Conservation (phyloP, 2,113 vertebrate genomes). For the Eretmochelys imbricata region DNA sequence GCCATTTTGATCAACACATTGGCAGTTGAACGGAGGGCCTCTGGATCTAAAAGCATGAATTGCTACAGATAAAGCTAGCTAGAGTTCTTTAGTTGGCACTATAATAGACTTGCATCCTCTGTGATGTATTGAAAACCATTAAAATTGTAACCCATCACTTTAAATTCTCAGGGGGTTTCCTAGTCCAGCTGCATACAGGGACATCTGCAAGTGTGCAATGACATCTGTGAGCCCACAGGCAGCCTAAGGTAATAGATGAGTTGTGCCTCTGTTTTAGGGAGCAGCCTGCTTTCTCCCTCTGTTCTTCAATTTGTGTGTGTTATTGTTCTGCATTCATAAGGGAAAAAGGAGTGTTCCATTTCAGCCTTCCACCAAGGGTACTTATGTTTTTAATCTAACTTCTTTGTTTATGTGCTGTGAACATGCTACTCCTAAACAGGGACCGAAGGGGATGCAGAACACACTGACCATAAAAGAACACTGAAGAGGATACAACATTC, state of each 20-base stretch:
- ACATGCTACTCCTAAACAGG: background rate
- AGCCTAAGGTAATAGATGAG: background rate
- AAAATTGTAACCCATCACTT: background rate
- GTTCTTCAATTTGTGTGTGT: background rate
- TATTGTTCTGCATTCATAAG: background rate
- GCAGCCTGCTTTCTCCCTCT: background rate
- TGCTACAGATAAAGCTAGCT: background rate
- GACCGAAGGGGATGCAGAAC: background rate
- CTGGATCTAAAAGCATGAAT: background rate
- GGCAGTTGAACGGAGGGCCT: background rate
- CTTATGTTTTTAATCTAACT: background rate
- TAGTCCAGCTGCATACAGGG: background rate
- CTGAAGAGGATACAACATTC: background rate
- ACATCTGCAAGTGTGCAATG: background rate
- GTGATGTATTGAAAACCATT: background rate
- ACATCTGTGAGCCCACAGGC: background rate
- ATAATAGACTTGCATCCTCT: background rate
- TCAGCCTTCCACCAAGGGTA: background rate
- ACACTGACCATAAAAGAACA: background rate
- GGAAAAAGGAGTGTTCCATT: background rate
- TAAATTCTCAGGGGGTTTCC: background rate
- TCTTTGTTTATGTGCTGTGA: background rate
- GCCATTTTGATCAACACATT: background rate
- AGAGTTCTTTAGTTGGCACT: background rate
- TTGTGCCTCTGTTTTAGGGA: background rate